Conservation (phyloP, 2,888 invertebrate genomes). For the Onthophagus sagittarius region DNA sequence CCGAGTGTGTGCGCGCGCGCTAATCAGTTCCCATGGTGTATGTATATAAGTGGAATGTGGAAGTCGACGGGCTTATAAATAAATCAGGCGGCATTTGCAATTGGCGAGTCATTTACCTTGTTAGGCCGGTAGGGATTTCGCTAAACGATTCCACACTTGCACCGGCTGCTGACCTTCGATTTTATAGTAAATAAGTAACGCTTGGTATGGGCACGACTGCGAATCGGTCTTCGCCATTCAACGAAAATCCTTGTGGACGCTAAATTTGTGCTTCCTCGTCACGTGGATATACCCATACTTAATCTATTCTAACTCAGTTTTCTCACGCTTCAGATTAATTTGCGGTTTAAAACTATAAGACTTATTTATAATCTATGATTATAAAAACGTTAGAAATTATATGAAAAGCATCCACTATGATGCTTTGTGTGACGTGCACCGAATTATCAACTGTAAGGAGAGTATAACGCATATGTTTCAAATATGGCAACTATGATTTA, state of each 20-base stretch:
- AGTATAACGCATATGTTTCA: too few relatives aligned
- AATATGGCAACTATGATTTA: too few relatives aligned
- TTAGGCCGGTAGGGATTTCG: slow-evolving; percentile 10
- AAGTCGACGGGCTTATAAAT: background rate
- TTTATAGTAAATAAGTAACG: slow-evolving; percentile 4
- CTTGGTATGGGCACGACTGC: background rate
- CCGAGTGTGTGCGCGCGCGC: background rate
- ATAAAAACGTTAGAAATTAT: too few relatives aligned
- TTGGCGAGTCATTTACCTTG: slow-evolving; percentile 9
- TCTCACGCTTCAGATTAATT: background rate
- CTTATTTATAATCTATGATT: too few relatives aligned
- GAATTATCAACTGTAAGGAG: too few relatives aligned
- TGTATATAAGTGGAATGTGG: background rate
- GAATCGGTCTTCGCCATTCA: background rate
- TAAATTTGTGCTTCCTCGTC: background rate
- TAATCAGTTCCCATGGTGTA: background rate
- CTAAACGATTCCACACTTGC: slow-evolving; percentile 9
- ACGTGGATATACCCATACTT: background rate
- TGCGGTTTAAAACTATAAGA: background rate
- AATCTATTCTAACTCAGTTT: background rate
- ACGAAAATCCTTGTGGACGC: background rate
- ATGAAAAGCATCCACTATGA: too few relatives aligned
- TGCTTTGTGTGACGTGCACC: too few relatives aligned
- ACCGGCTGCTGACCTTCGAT: slow-evolving; percentile 1
- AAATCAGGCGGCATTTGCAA: background rate